These are phyloP conservation scores for Vombatus ursinus DNA, from an alignment of 2,113 vertebrate species.

Conservation along the genomic window DNA sequence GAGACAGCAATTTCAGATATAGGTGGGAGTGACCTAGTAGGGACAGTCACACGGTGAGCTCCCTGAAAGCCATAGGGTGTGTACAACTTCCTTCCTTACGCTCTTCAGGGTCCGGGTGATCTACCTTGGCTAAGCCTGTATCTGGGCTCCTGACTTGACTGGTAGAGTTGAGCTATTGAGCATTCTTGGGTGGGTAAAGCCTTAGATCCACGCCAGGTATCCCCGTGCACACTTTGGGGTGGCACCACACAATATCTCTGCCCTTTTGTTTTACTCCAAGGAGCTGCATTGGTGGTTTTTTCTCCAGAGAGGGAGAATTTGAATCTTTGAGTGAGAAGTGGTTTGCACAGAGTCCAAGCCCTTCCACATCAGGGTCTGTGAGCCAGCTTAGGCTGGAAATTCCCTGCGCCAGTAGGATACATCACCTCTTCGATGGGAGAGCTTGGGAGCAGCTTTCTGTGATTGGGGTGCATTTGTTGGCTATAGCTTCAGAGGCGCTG, in stretches of 20 bases:
- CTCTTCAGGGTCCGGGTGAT: background rate
- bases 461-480: background rate
- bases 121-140: background rate
- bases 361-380: slow-evolving; percentile 3
- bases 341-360: background rate
- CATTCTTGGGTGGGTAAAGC: background rate
- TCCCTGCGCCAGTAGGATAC: background rate
- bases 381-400: background rate
- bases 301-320: background rate
- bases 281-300: slow-evolving; percentile 20
- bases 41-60: too few relatives aligned
- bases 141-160: background rate
- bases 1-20: background rate
- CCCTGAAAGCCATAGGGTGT: too few relatives aligned
- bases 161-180: background rate
- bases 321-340: background rate
- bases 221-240: background rate
- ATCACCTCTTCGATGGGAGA: background rate
- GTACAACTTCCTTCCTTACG: background rate
- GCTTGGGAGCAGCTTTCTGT: background rate
- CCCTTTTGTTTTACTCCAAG: background rate
- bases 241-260: background rate
- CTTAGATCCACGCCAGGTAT: background rate
- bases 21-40: too few relatives aligned
- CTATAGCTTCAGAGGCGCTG: background rate